phyloP scores from a whole-genome alignment of 2,113 vertebrate genomes.

The Microcebus griseorufus region DNA sequence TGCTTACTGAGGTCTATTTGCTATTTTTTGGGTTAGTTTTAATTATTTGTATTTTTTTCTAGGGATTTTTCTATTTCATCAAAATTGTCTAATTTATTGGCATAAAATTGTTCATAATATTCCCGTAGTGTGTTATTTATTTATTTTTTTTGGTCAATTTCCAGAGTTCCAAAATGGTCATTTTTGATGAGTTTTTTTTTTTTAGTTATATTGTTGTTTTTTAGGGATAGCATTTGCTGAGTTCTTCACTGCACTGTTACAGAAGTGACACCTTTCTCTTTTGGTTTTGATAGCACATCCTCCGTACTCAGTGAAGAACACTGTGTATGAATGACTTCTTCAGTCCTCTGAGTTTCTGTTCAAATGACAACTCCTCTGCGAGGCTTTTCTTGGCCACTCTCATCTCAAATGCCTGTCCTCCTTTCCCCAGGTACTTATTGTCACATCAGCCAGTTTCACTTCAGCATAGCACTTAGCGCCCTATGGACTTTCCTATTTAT shows the following conservation, averaged over 20 bases:
- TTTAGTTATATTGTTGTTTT: not conserved
- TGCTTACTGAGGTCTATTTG: not conserved
- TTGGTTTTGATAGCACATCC: not conserved
- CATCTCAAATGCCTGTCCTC: not conserved
- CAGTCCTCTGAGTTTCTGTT: not conserved
- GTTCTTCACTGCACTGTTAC: not conserved
- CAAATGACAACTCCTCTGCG: not conserved
- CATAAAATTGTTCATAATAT: not conserved
- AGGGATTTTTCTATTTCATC: not conserved
- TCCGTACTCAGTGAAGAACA: not conserved
- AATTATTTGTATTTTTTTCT: not conserved
- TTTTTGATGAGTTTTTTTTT: not conserved
- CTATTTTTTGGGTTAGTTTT: not conserved
- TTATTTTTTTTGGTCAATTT: not conserved
- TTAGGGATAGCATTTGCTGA: not conserved
- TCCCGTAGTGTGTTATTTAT: not conserved
- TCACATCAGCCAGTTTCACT: not conserved
- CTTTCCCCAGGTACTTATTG: not conserved
- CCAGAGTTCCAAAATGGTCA: not conserved
- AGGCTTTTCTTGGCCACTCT: not conserved
- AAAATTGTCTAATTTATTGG: not conserved
- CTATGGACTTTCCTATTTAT: not conserved
- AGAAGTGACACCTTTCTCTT: not conserved
- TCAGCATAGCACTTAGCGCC: not conserved
- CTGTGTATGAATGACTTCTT: not conserved